Evolutionary conservation across 2,888 invertebrate species (phyloP).

Genomic region (Trachelus tabidus): DNA sequence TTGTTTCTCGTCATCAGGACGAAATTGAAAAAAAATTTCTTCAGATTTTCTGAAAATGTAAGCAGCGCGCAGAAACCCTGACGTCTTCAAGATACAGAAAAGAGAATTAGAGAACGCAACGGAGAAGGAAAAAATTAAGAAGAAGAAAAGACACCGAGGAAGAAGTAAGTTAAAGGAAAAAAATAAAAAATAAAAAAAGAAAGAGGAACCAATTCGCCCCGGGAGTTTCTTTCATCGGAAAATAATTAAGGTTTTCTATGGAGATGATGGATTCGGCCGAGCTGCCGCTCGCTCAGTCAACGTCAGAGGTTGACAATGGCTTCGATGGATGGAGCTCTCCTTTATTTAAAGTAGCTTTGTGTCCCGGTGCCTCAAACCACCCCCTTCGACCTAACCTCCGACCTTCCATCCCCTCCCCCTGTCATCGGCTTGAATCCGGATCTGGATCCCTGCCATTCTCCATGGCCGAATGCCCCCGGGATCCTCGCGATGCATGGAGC

Average conservation of each 20-base stretch:
- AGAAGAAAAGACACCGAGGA: neutral
- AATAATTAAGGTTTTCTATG: constrained; percentile 67
- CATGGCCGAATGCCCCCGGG: constrained; percentile 24
- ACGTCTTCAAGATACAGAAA: neutral
- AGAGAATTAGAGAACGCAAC: neutral
- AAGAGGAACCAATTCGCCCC: constrained; percentile 38
- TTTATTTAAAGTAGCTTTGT: constrained; percentile 67
- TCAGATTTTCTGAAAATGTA: neutral
- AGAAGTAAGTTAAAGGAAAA: neutral
- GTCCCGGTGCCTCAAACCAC: constrained; percentile 36
- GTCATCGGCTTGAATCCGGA: constrained; percentile 36
- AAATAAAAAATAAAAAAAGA: constrained; percentile 19
- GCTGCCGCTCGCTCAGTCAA: constrained; percentile 63
- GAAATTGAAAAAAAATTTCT: no score
- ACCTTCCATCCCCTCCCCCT: constrained; percentile 29
- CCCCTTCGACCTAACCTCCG: constrained; percentile 12
- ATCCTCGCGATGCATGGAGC: constrained; percentile 28
- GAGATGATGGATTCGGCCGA: constrained; percentile 64
- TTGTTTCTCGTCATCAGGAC: neutral
- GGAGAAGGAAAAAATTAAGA: neutral
- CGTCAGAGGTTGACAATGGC: constrained; percentile 65
- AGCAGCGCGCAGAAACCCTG: neutral
- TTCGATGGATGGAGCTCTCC: constrained; percentile 65
- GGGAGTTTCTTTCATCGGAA: constrained; percentile 63
- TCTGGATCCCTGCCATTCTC: constrained; percentile 33